These are phyloP conservation scores for Metaphire vulgaris DNA, from an alignment of 1,140 invertebrate genomes.

Conservation along the genomic window DNA sequence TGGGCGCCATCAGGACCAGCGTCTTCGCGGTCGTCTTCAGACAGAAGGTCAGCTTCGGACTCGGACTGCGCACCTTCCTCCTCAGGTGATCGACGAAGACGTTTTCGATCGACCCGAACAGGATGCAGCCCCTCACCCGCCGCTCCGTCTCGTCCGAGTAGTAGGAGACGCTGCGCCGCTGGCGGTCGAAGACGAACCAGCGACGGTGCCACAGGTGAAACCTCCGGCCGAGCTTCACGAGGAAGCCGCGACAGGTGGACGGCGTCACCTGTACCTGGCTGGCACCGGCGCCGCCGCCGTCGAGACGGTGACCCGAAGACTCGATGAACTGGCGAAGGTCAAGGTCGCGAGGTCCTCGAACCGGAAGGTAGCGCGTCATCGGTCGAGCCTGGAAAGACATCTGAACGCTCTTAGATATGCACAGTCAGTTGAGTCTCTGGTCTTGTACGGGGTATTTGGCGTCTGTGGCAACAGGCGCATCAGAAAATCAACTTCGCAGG, in stretches of 20 bases:
- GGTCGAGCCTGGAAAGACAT: constrained; percentile 61
- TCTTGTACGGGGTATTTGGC: too few species aligned
- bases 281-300: constrained; percentile 79
- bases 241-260: constrained; percentile 73
- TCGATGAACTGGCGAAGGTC: constrained; percentile 85
- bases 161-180: constrained; percentile 78
- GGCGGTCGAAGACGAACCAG: constrained; percentile 92
- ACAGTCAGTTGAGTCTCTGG: too few species aligned
- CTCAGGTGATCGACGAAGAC: constrained; percentile 87
- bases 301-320: constrained; percentile 85
- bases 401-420: too few species aligned
- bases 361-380: constrained; percentile 84
- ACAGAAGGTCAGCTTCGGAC: constrained; percentile 83
- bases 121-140: constrained; percentile 79
- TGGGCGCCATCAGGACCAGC: constrained; percentile 86
- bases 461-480: too few species aligned
- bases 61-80: constrained; percentile 72
- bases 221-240: constrained; percentile 80
- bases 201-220: constrained; percentile 82
- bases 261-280: constrained; percentile 74
- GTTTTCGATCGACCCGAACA: constrained; percentile 95
- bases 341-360: constrained; percentile 72
- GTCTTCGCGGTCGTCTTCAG: constrained; percentile 85
- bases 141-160: constrained; percentile 87
- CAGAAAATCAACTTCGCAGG: too few species aligned